Conservation (phyloP, 1,140 invertebrate genomes). For the Oncopeltus fasciatus region DNA sequence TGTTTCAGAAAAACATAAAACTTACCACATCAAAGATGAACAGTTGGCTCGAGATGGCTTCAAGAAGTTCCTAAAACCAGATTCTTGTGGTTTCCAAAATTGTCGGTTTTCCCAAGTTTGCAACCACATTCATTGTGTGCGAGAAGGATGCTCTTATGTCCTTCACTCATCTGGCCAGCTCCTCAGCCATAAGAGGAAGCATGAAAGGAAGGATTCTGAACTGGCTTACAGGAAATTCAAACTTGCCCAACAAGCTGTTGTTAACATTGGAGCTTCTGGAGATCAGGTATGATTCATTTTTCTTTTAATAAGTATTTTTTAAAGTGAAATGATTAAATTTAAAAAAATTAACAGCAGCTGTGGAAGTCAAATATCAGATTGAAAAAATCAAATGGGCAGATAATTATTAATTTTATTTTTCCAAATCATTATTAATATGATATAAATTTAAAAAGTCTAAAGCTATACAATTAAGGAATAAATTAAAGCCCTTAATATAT, state of each 20-base stretch:
- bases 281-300: neutral
- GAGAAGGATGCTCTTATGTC: slow-evolving; percentile 88
- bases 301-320: too few species aligned
- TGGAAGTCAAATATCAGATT: too few species aligned
- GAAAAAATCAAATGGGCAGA: too few species aligned
- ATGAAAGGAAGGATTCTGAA: slow-evolving; percentile 83
- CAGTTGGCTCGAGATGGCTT: slow-evolving; percentile 89
- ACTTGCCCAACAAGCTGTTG: slow-evolving; percentile 36
- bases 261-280: slow-evolving; percentile 23
- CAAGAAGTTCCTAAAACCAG: slow-evolving; percentile 97
- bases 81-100: slow-evolving; percentile 75
- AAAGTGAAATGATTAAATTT: too few species aligned
- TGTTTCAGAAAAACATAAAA: slow-evolving; percentile 89
- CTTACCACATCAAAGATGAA: slow-evolving; percentile 95
- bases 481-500: too few species aligned
- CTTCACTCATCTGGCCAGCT: slow-evolving; percentile 90
- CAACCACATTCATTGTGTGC: slow-evolving; percentile 97
- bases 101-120: slow-evolving; percentile 87
- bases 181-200: slow-evolving; percentile 95
- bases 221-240: slow-evolving; percentile 67
- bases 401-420: too few species aligned
- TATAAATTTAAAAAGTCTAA: too few species aligned
- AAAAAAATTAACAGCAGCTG: too few species aligned
- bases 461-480: too few species aligned
- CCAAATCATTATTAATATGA: too few species aligned